These are phyloP conservation scores for Corbicula japonica DNA, from an alignment of 2,888 invertebrate genomes.

Conservation along the genomic window DNA sequence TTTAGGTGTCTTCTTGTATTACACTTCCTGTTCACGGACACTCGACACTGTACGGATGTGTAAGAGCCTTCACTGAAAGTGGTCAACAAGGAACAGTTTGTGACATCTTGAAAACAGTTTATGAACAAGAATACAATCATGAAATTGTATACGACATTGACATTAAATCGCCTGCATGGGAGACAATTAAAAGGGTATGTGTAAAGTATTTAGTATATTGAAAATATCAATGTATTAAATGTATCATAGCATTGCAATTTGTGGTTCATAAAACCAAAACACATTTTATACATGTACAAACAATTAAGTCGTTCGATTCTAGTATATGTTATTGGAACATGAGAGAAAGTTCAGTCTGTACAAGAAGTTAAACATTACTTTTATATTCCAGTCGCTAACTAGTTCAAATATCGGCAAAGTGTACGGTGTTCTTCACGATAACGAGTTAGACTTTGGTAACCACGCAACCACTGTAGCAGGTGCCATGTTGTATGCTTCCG, in stretches of 20 bases:
- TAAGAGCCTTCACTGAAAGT: slow-evolving; percentile 22
- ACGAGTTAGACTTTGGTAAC: slow-evolving; percentile 54
- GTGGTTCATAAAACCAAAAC: no score
- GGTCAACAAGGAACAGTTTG: slow-evolving; percentile 24
- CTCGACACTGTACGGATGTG: slow-evolving; percentile 21
- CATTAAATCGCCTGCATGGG: slow-evolving; percentile 10
- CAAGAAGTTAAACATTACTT: no score
- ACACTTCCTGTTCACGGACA: slow-evolving; percentile 40
- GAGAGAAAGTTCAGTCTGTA: no score
- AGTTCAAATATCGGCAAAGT: neutral
- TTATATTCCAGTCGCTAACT: neutral
- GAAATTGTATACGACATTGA: slow-evolving; percentile 43
- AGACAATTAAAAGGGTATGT: slow-evolving; percentile 2
- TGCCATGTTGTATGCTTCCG: slow-evolving; percentile 36
- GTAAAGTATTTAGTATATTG: neutral
- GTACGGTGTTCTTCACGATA: neutral
- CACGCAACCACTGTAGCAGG: slow-evolving; percentile 32
- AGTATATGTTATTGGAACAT: no score
- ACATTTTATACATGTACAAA: no score
- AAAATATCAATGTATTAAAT: neutral
- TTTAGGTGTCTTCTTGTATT: slow-evolving; percentile 39
- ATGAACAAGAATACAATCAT: neutral
- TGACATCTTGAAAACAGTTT: neutral
- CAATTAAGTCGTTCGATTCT: no score
- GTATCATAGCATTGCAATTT: no score